These are phyloP conservation scores for Taeniopygia guttata DNA, from an alignment of 2,797 vertebrate species.

Conservation along the genomic window DNA sequence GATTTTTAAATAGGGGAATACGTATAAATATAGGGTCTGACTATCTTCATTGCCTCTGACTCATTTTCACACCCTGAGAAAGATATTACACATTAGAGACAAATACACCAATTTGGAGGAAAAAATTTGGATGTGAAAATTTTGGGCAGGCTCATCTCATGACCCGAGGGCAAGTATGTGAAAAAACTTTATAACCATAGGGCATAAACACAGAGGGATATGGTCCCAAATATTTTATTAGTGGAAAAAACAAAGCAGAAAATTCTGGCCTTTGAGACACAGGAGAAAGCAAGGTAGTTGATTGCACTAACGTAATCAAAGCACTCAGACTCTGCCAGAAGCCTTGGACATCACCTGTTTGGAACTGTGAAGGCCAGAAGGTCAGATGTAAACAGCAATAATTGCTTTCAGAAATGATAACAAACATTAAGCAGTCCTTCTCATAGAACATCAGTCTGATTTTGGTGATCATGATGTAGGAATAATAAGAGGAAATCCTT, in stretches of 20 bases:
- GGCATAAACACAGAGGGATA: neutral
- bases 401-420: constrained; percentile 29
- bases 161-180: neutral
- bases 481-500: constrained; percentile 15
- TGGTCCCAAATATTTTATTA: neutral
- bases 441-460: neutral
- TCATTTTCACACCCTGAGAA: neutral
- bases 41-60: neutral
- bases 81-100: neutral
- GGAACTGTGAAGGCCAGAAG: neutral
- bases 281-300: neutral
- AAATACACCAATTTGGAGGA: neutral
- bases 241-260: neutral
- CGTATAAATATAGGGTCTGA: neutral
- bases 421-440: neutral
- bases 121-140: neutral
- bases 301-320: neutral
- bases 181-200: neutral
- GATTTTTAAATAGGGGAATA: neutral
- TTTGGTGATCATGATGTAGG: neutral
- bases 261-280: neutral
- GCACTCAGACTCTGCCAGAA: neutral
- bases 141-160: neutral
- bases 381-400: neutral
- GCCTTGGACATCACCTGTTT: constrained; percentile 25